phyloP scores from a whole-genome alignment of 2,888 invertebrate species.

The Troides helena region DNA sequence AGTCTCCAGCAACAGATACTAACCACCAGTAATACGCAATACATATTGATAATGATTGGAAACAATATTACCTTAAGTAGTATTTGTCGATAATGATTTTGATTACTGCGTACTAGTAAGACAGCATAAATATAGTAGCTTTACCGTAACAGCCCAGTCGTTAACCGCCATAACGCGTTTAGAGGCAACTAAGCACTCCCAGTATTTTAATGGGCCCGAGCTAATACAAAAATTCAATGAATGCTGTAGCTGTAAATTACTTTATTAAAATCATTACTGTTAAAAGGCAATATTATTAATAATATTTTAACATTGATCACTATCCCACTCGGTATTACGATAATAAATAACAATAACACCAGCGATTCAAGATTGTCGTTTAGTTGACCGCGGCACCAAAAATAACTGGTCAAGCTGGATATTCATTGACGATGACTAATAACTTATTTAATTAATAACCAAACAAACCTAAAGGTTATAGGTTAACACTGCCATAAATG shows the following conservation, averaged over 20 bases:
- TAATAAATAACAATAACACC: background rate
- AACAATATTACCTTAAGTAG: conserved; percentile 1
- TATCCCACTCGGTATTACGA: background rate
- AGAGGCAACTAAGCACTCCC: conserved; percentile 2
- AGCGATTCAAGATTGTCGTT: background rate
- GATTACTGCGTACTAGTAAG: conserved; percentile 14
- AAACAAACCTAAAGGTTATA: background rate
- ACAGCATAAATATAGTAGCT: conserved; percentile 29
- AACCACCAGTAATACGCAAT: too few relatives aligned
- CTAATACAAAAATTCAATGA: too few relatives aligned
- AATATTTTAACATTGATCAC: background rate
- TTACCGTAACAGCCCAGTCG: conserved; percentile 24
- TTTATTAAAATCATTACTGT: too few relatives aligned
- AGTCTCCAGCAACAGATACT: too few relatives aligned
- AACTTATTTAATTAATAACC: conserved; percentile 3
- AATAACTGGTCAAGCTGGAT: conserved; percentile 13
- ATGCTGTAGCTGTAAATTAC: too few relatives aligned
- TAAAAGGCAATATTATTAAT: too few relatives aligned
- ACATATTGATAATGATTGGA: too few relatives aligned
- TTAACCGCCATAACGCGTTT: conserved; percentile 13
- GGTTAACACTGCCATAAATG: conserved; percentile 4
- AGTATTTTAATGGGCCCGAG: conserved; percentile 20
- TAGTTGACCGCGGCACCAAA: background rate
- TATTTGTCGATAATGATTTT: conserved; percentile 7
- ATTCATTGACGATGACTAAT: conserved; percentile 15